A percentile compares a stretch with the other conserved stretches of the same genome.
Evolutionary conservation across 2,888 invertebrate genomes (phyloP).

Genomic region (Andricus quercusramuli): DNA sequence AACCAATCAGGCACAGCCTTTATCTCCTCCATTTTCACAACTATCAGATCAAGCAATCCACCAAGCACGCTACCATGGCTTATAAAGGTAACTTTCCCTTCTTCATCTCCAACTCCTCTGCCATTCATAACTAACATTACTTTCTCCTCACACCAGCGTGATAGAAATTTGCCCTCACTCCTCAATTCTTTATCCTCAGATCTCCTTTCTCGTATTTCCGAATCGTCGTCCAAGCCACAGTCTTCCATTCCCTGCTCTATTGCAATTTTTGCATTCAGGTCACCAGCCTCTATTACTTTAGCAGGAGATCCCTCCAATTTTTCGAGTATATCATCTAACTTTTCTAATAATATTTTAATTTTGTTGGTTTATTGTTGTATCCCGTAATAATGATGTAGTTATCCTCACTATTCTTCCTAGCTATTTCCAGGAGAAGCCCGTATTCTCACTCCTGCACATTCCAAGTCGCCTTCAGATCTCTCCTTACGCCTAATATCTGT

Average conservation of each 20-base stretch:
- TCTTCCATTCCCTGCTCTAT: not conserved
- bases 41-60: not conserved
- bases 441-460: too few relatives aligned
- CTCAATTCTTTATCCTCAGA: constrained; percentile 18
- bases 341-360: not conserved
- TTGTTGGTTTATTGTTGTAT: too few relatives aligned
- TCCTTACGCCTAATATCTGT: too few relatives aligned
- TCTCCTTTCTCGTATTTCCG: not conserved
- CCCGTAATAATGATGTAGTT: too few relatives aligned
- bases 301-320: not conserved
- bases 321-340: not conserved
- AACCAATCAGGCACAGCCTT: too few relatives aligned
- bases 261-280: not conserved
- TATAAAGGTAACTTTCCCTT: constrained; percentile 23
- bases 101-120: not conserved
- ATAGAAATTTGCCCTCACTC: not conserved
- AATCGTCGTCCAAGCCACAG: not conserved
- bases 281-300: not conserved
- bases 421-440: too few relatives aligned
- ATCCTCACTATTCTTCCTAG: too few relatives aligned
- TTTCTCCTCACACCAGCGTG: too few relatives aligned
- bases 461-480: too few relatives aligned
- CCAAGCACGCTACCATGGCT: constrained; percentile 3
- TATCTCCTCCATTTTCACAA: too few relatives aligned
- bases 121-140: constrained; percentile 35